These are phyloP conservation scores for Capreolus pygargus DNA, from an alignment of 2,113 vertebrate genomes.

Conservation along the genomic window DNA sequence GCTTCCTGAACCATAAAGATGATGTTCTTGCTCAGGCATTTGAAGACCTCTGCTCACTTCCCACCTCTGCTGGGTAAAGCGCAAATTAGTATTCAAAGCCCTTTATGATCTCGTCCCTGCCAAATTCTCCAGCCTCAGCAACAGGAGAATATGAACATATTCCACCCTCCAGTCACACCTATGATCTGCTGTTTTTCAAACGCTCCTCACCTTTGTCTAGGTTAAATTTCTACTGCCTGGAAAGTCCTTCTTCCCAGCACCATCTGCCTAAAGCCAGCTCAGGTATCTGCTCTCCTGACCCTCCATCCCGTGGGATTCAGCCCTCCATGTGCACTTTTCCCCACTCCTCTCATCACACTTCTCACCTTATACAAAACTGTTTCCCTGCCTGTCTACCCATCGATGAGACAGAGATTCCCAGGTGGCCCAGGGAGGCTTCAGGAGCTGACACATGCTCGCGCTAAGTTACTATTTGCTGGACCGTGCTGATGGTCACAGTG, in stretches of 20 bases:
- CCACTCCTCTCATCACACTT: neutral
- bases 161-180: neutral
- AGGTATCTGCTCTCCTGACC: neutral
- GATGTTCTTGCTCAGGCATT: neutral
- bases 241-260: neutral
- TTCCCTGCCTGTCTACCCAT: neutral
- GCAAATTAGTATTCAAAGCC: neutral
- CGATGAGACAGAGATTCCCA: neutral
- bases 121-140: neutral
- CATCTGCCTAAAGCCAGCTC: neutral
- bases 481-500: neutral
- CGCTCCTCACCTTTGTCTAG: neutral
- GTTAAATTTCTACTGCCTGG: neutral
- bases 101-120: neutral
- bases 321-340: neutral
- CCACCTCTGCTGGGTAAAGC: neutral
- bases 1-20: neutral
- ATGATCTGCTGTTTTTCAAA: neutral
- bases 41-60: neutral
- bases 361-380: neutral
- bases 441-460: neutral
- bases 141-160: neutral
- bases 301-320: neutral
- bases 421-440: neutral
- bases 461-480: neutral